phyloP scores from a whole-genome alignment of 64 coral and sea anemone genomes.

The Stichodactyla helianthus region DNA sequence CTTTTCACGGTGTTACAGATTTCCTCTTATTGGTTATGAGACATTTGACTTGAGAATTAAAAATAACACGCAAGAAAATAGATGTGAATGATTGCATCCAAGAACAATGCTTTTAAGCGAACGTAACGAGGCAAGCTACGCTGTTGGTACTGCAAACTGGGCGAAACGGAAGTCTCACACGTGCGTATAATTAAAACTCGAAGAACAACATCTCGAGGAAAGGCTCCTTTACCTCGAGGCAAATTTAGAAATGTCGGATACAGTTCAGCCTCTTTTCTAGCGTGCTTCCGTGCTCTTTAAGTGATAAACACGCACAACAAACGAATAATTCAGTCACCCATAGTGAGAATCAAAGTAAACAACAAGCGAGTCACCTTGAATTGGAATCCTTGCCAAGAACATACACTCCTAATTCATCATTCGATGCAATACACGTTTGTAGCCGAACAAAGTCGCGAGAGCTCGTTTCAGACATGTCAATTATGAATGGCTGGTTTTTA shows the following conservation, averaged over 20 bases:
- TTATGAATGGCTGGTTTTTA: neutral
- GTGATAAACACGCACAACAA: no score
- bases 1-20: no score
- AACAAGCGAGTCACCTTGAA: neutral
- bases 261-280: no score
- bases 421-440: constrained; percentile 1
- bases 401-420: constrained; percentile 1
- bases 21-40: neutral
- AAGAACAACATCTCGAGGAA: neutral
- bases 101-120: no score
- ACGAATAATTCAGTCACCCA: neutral
- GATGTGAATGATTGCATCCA: no score
- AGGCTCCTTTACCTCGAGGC: neutral
- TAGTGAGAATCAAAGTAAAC: neutral
- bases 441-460: neutral
- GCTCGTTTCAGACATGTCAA: constrained; percentile 2
- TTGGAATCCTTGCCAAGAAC: neutral
- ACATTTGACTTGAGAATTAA: neutral
- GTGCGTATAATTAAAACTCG: neutral
- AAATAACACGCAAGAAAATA: neutral
- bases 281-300: neutral
- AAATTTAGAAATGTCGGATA: neutral
- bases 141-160: no score
- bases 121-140: no score
- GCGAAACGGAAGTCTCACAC: no score